Conservation (phyloP, 2,113 vertebrate genomes). For the Oriolus oriolus region DNA sequence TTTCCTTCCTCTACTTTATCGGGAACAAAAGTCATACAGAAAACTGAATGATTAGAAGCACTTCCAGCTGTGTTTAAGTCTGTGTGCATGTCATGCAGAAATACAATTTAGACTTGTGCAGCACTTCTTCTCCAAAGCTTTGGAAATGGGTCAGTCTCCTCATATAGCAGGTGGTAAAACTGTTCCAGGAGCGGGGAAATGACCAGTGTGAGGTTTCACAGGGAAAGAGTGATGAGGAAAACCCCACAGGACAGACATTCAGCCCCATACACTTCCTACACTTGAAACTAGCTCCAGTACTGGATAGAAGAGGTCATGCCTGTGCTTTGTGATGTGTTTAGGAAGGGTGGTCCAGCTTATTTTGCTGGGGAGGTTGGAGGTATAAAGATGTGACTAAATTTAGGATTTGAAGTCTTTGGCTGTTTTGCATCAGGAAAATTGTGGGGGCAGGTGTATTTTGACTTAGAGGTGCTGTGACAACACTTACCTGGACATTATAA, state of each 20-base stretch:
- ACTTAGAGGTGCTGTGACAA: background rate
- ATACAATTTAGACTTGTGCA: background rate
- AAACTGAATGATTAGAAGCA: conserved; percentile 12
- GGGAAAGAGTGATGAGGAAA: background rate
- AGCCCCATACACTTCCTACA: background rate
- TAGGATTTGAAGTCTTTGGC: background rate
- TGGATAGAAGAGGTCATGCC: background rate
- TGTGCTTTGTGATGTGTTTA: background rate
- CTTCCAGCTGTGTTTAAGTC: conserved; percentile 44
- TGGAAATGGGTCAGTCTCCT: background rate
- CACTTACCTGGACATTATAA: background rate
- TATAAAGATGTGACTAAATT: background rate
- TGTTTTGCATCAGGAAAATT: background rate
- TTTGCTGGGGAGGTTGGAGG: background rate
- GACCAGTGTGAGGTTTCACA: background rate
- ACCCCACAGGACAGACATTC: background rate
- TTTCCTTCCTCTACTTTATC: background rate
- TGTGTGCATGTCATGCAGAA: background rate
- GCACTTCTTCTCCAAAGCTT: background rate
- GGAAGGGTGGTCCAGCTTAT: background rate
- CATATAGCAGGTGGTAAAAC: background rate
- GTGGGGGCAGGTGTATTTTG: background rate
- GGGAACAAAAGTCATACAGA: background rate
- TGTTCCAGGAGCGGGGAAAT: background rate
- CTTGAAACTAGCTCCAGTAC: background rate